Percentiles rank a stretch among this genome's conserved stretches.
phyloP scores from a whole-genome alignment of 2,797 vertebrate genomes.

The Sebastes trivittatus region DNA sequence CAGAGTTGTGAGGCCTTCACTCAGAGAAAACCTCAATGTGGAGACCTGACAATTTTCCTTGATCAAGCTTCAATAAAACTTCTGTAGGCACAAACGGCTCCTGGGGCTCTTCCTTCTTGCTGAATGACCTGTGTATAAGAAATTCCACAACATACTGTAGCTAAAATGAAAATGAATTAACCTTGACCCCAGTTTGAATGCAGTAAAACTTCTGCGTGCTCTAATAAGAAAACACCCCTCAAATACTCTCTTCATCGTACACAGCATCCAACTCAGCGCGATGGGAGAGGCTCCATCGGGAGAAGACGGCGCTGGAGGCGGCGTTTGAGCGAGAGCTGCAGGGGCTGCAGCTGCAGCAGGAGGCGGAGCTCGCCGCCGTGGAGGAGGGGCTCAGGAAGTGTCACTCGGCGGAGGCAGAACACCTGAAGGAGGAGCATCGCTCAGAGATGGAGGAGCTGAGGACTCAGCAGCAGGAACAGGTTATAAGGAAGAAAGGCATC shows the following conservation, averaged over 20 bases:
- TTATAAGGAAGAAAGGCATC: constrained; percentile 61
- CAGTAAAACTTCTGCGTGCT: neutral
- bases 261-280: constrained; percentile 83
- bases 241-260: neutral
- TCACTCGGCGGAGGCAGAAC: constrained; percentile 80
- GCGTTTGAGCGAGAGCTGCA: constrained; percentile 86
- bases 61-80: too few relatives aligned
- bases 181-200: neutral
- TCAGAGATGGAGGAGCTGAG: constrained; percentile 86
- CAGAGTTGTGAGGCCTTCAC: too few relatives aligned
- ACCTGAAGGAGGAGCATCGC: constrained; percentile 85
- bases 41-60: too few relatives aligned
- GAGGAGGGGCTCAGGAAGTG: constrained; percentile 87
- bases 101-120: too few relatives aligned
- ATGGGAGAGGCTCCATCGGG: constrained; percentile 87
- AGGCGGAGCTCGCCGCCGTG: constrained; percentile 85
- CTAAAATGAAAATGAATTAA: neutral
- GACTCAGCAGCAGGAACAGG: constrained; percentile 91
- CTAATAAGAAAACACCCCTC: neutral
- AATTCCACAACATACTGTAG: too few relatives aligned
- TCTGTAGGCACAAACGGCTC: too few relatives aligned
- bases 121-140: too few relatives aligned
- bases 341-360: constrained; percentile 87
- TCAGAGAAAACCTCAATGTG: too few relatives aligned
- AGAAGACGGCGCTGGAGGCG: constrained; percentile 90